Base-by-base conservation (phyloP, 2,888 invertebrate genomes). In the Chydorus sphaericus region DNA sequence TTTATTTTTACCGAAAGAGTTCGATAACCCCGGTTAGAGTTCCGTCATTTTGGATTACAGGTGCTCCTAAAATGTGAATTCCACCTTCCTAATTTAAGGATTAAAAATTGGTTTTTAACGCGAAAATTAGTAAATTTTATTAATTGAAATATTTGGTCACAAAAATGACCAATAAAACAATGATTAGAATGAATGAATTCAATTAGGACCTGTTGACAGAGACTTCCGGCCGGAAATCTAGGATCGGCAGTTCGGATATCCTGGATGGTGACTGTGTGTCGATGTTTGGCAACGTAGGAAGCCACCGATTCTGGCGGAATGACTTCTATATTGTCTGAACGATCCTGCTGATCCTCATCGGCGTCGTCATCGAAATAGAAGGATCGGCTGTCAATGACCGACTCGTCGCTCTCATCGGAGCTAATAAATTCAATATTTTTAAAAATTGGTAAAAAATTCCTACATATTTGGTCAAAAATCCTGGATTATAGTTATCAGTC, bases 11-110 rank as follows among this genome's bases (percentile, higher is more conserved):
- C n/a, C 82, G 70, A 74, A 79, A 81, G 63, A 85, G 70, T 67
- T 84, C 83, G 44, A 85, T 69, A 1, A 85, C 78, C 38, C 81
- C 84, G 54, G 76, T 73, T 31, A 81, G 69, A 62, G 77, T 75
- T 1, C 80, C 81, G 62, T 77, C 75, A 1, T 79, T 77, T 61
- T 78, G 77, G 2, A 79, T 69, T 50, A 85, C 74, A 1, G 84
- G 81, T 63, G 80, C 77, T 60, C 68, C 70, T 44, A 72, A 62
- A 20, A 70, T 68, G 44, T 62, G 60, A 53, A 58, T 51, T 31
- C 62, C 60, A 18, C 55, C 56, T 31, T 55, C 48, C 55, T 39
- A 54, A 54, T 28, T 44, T 26, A 11, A 53, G 36, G 3, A 33
- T 37, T 20, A 23, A 53, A 10, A 10, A 18, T 26, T 16, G 20